phyloP scores from a whole-genome alignment of 2,113 vertebrate species.

The Oostethus manadensis region DNA sequence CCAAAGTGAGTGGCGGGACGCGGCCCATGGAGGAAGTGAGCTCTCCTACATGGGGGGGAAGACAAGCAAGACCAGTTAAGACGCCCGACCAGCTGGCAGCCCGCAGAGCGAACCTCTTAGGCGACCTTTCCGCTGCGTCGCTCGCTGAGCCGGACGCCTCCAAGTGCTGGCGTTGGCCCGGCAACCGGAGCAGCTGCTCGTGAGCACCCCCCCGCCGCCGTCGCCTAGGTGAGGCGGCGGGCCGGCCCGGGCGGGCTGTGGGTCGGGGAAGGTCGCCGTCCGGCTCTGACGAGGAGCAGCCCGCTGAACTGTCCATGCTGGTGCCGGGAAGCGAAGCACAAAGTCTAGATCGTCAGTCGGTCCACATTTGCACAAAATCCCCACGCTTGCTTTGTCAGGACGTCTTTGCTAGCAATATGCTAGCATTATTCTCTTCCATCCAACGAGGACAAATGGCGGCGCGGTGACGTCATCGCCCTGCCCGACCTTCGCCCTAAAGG shows the following conservation, averaged over 20 bases:
- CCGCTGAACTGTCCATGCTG: constrained; percentile 61
- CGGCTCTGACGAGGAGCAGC: constrained; percentile 5
- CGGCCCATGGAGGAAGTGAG: constrained; percentile 78
- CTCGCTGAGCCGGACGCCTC: constrained; percentile 51
- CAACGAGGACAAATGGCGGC: too few relatives aligned
- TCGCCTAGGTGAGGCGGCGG: constrained; percentile 65
- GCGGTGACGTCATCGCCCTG: too few relatives aligned
- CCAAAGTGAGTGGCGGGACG: constrained; percentile 79
- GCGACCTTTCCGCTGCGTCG: constrained; percentile 65
- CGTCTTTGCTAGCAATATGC: too few relatives aligned
- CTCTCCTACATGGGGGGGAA: constrained; percentile 57
- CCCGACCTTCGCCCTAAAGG: too few relatives aligned
- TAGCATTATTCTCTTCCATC: too few relatives aligned
- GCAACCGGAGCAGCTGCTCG: constrained; percentile 64
- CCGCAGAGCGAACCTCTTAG: constrained; percentile 65
- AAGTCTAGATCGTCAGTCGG: too few relatives aligned
- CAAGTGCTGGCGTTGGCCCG: constrained; percentile 66
- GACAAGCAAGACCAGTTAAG: constrained; percentile 19
- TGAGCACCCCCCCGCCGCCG: constrained; percentile 55
- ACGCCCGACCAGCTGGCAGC: constrained; percentile 40
- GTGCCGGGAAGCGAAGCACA: neutral
- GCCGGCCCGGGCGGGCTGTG: constrained; percentile 20
- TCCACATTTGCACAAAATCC: too few relatives aligned
- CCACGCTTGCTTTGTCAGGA: too few relatives aligned
- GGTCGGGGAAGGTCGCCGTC: constrained; percentile 24